Evolutionary conservation across 2,113 vertebrate genomes (phyloP).

Genomic region (Lagopus leucura): DNA sequence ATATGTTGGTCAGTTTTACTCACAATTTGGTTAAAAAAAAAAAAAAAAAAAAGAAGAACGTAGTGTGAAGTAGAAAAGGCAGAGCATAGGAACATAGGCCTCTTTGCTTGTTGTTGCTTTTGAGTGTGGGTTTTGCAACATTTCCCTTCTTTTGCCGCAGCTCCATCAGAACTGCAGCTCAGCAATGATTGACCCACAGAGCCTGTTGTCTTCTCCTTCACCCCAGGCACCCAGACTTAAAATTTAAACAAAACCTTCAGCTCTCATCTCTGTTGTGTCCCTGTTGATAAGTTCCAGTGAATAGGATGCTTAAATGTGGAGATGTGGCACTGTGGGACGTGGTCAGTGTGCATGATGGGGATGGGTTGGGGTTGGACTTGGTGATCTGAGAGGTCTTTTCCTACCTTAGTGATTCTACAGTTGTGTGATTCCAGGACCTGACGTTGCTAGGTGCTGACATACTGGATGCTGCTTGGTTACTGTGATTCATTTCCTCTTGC

Average conservation of each 20-base stretch:
- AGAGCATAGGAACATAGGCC: background rate
- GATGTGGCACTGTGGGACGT: no score
- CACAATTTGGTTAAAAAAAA: background rate
- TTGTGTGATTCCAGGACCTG: background rate
- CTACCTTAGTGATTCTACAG: no score
- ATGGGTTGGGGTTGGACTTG: no score
- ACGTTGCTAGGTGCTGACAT: fast-evolving
- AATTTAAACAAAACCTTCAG: background rate
- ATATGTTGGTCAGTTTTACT: background rate
- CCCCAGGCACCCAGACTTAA: no score
- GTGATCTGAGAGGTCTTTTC: no score
- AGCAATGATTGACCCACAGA: fast-evolving
- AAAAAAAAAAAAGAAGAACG: background rate
- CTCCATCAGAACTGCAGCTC: background rate
- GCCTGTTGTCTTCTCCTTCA: background rate
- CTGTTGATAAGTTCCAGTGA: background rate
- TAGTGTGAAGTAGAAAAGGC: background rate
- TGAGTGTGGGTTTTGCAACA: fast-evolving
- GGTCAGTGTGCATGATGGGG: no score
- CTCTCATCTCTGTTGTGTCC: background rate
- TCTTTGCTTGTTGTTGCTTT: background rate
- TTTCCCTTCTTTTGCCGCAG: background rate
- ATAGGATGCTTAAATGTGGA: background rate
- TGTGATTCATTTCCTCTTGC: background rate
- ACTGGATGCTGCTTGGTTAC: fast-evolving